Conservation (phyloP, 1,140 invertebrate species). For the Danaus plexippus region DNA sequence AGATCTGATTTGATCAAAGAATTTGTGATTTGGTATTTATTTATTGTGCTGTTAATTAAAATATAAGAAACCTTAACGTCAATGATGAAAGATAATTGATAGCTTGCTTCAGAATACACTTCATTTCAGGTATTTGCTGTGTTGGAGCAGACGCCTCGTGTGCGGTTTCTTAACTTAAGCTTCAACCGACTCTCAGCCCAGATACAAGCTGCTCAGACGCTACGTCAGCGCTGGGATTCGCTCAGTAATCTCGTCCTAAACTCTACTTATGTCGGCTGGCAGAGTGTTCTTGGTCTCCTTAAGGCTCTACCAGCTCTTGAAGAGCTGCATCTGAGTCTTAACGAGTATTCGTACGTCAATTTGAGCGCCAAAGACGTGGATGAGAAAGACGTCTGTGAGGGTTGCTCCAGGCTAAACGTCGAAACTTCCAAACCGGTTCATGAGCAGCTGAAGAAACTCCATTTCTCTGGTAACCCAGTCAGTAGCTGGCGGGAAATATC, state of each 20-base stretch:
- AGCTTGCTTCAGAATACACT: no score
- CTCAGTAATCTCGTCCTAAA: conserved; percentile 88
- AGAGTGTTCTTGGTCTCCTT: conserved; percentile 83
- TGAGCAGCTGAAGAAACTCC: conserved; percentile 79
- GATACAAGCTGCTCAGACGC: conserved; percentile 68
- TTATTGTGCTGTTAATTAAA: no score
- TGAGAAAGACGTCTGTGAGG: conserved; percentile 47
- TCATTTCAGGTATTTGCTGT: conserved; percentile 84
- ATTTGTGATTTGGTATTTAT: no score
- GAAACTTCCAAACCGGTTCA: conserved; percentile 81
- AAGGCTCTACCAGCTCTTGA: conserved; percentile 83
- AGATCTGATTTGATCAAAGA: no score
- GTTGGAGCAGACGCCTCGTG: conserved; percentile 86
- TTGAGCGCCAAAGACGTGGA: conserved; percentile 48
- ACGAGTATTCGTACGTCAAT: conserved; percentile 86
- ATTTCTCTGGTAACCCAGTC: conserved; percentile 89
- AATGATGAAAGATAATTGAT: no score
- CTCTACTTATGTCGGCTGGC: conserved; percentile 88
- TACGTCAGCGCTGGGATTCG: conserved; percentile 74
- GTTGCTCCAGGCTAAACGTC: conserved; percentile 49
- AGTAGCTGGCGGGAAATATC: conserved; percentile 85
- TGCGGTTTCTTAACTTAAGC: conserved; percentile 92
- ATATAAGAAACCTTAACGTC: no score
- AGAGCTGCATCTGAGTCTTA: conserved; percentile 92
- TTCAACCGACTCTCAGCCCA: conserved; percentile 85